Base-by-base conservation (phyloP, 2,113 vertebrate genomes). In the Ochotona curzoniae region DNA sequence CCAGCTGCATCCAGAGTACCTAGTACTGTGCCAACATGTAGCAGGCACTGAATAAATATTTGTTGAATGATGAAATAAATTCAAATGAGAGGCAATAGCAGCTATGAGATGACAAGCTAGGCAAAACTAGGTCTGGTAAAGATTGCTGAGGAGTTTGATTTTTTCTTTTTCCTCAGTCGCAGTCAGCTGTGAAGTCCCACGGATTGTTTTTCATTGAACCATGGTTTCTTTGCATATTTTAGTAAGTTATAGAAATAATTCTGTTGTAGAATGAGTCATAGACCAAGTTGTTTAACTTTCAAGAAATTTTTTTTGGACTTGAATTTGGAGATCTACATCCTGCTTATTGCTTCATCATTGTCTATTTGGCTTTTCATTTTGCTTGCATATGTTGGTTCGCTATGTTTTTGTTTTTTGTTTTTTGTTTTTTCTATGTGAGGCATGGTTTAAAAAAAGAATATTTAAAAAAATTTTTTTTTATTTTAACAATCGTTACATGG, bases 181-280 rank as follows among this genome's bases (percentile, higher is more conserved):
- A 81, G 51, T 73, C 18, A 83, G 49, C 35, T 79, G 15, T 14
- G 2, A 89, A 89, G n/a, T 76, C 49, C 73, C 74, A 38, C 61
- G 67, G 32, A 88, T 47, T 54, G 75, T 84, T 95, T 92, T 84
- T 70, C 28, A 79, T 57, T 90, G 57, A 93, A 80, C 91, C 70
- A 78, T 83, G 79, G 51, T 89, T 66, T 70, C 7, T 80, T 61
- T 51, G 4, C 67, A 64, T 83, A 44, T 90, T n/a, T n/a, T n/a
- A n/a, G 11, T 90, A 94, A 82, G n/a, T n/a, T 30, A 13, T 84
- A 0, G 32, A 90, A 12, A 47, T 87, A 76, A 82, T 88, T 90
- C 92, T 90, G 44, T 57, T 67, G n/a, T 84, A 71, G 30, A 86
- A 21, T 86, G 80, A 73, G 32, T 44, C 30, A 81, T 64, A 63